Conservation (phyloP, 2,113 vertebrate species). For the Gobius niger region DNA sequence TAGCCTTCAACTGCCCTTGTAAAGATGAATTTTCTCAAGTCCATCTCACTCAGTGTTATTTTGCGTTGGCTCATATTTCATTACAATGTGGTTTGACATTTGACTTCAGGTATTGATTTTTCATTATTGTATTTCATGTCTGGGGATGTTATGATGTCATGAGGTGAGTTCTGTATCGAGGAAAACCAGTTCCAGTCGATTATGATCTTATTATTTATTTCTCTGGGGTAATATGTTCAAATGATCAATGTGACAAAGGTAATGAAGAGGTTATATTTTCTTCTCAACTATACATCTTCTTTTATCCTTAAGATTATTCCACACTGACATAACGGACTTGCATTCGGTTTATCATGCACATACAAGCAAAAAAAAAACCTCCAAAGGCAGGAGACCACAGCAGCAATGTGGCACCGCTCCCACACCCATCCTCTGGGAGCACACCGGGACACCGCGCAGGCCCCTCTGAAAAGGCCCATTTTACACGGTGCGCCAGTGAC, state of each 20-base stretch:
- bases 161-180: neutral
- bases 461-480: slow-evolving; percentile 18
- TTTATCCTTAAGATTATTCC: no score
- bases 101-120: neutral
- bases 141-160: neutral
- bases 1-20: no score
- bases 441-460: slow-evolving; percentile 52
- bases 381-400: slow-evolving; percentile 21
- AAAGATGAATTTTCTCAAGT: no score
- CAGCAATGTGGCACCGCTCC: slow-evolving; percentile 13
- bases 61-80: neutral
- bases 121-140: slow-evolving; percentile 1
- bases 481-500: slow-evolving; percentile 37
- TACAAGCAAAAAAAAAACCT: neutral
- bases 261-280: no score
- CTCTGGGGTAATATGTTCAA: no score
- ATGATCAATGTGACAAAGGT: no score
- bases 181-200: neutral
- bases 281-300: no score
- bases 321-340: no score
- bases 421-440: slow-evolving; percentile 36
- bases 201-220: no score
- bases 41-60: no score
- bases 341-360: no score
- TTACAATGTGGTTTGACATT: neutral